These are phyloP conservation scores for Phasia obesa DNA, from an alignment of 2,888 invertebrate genomes.

Conservation along the genomic window DNA sequence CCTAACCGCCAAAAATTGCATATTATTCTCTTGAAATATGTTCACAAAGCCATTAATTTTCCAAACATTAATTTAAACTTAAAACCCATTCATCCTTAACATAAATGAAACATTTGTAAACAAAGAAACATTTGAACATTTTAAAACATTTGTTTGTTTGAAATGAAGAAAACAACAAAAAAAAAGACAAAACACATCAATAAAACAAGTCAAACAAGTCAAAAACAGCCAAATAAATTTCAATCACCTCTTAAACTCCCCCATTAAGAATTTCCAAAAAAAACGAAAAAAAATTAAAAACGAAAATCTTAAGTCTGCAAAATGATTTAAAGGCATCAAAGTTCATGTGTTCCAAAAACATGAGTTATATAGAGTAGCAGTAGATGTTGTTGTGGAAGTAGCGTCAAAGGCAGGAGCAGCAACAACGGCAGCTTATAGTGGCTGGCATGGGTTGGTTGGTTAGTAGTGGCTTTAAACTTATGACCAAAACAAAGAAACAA, in stretches of 20 bases:
- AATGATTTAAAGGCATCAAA: conserved; percentile 63
- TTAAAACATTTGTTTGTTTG: conserved; percentile 49
- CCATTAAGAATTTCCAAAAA: conserved; percentile 60
- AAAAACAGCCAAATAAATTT: conserved; percentile 25
- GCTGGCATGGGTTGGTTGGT: conserved; percentile 46
- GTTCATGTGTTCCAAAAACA: conserved; percentile 55
- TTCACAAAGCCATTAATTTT: conserved; percentile 19
- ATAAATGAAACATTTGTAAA: conserved; percentile 36
- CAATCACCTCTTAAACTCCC: conserved; percentile 59
- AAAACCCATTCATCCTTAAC: conserved; percentile 22
- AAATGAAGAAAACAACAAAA: conserved; percentile 13
- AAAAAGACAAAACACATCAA: conserved; percentile 42
- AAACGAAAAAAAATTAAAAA: conserved; percentile 16
- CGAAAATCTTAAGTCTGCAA: conserved; percentile 38
- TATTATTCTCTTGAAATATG: conserved; percentile 5
- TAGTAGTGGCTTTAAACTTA: conserved; percentile 46
- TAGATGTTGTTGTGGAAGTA: conserved; percentile 1
- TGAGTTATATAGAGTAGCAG: conserved; percentile 52
- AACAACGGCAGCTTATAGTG: conserved; percentile 51
- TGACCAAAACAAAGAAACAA: conserved; percentile 40
- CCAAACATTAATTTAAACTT: conserved; percentile 7
- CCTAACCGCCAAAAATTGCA: background rate
- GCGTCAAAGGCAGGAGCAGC: conserved; percentile 29
- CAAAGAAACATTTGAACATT: conserved; percentile 23
- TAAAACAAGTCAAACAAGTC: conserved; percentile 36